Conservation (phyloP, 2,888 invertebrate species). For the Dugesia japonica region DNA sequence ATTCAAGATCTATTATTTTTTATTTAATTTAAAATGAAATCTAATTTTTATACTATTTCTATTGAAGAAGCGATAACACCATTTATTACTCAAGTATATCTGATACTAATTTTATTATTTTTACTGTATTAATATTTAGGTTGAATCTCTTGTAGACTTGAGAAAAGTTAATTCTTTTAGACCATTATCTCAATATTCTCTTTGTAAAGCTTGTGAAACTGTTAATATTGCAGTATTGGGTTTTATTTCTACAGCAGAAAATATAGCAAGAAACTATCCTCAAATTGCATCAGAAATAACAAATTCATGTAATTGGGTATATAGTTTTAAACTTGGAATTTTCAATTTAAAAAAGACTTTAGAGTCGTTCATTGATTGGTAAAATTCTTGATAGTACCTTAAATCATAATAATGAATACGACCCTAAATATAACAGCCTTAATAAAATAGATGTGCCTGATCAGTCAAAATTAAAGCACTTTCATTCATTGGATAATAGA, state of each 20-base stretch:
- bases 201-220: not conserved
- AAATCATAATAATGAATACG: not conserved
- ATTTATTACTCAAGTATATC: not conserved
- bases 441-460: not conserved
- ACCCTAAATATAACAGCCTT: not conserved
- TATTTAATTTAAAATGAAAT: not conserved
- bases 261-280: not conserved
- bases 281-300: not conserved
- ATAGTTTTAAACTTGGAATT: not conserved
- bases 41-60: not conserved
- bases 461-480: not conserved
- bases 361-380: conserved; percentile 6
- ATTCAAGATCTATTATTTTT: not conserved
- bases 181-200: conserved; percentile 1
- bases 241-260: not conserved
- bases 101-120: not conserved
- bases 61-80: conserved; percentile 13
- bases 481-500: conserved; percentile 6
- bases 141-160: not conserved
- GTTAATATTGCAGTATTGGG: not conserved
- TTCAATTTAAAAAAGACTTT: not conserved
- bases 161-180: not conserved
- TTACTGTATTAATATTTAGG: not conserved
- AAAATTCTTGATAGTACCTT: not conserved
- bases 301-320: not conserved